Evolutionary conservation across 1,140 invertebrate species (phyloP).

Genomic region (Gonioctena quinquepunctata): DNA sequence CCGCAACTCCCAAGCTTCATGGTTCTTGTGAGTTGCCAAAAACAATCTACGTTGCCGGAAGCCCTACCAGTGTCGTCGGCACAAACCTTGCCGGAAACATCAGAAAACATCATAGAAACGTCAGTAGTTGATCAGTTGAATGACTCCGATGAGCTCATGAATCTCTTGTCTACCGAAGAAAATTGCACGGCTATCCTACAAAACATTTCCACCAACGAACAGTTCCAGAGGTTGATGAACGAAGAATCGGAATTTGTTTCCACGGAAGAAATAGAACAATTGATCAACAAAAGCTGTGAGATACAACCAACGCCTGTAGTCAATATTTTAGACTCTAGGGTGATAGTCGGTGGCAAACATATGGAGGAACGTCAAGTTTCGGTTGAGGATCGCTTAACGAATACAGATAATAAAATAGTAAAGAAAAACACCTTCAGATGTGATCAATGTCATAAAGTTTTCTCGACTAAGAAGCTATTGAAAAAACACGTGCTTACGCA

Average conservation of each 20-base stretch:
- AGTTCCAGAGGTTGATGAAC: slow-evolving; percentile 34
- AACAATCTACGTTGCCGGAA: slow-evolving; percentile 18
- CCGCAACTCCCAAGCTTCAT: slow-evolving; percentile 29
- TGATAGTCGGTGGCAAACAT: neutral
- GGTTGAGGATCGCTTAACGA: neutral
- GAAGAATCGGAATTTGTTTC: slow-evolving; percentile 34
- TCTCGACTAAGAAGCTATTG: slow-evolving; percentile 29
- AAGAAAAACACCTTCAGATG: slow-evolving; percentile 31
- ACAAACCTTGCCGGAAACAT: slow-evolving; percentile 21
- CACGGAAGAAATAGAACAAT: slow-evolving; percentile 16
- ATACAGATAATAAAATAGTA: slow-evolving; percentile 42
- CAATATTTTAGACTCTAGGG: neutral
- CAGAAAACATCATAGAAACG: slow-evolving; percentile 36
- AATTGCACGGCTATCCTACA: slow-evolving; percentile 44
- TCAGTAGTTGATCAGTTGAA: slow-evolving; percentile 42
- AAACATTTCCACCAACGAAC: slow-evolving; percentile 42
- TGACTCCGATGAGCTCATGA: slow-evolving; percentile 43
- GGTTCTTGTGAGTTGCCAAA: slow-evolving; percentile 31
- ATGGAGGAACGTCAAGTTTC: neutral
- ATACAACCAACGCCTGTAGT: neutral
- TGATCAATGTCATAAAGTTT: slow-evolving; percentile 16
- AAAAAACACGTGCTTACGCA: slow-evolving; percentile 28
- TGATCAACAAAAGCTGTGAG: slow-evolving; percentile 11
- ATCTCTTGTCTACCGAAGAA: slow-evolving; percentile 44
- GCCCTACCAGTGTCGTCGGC: too few relatives aligned